Evolutionary conservation across 2,888 invertebrate species (phyloP).

Genomic region (Euzetes globulus): DNA sequence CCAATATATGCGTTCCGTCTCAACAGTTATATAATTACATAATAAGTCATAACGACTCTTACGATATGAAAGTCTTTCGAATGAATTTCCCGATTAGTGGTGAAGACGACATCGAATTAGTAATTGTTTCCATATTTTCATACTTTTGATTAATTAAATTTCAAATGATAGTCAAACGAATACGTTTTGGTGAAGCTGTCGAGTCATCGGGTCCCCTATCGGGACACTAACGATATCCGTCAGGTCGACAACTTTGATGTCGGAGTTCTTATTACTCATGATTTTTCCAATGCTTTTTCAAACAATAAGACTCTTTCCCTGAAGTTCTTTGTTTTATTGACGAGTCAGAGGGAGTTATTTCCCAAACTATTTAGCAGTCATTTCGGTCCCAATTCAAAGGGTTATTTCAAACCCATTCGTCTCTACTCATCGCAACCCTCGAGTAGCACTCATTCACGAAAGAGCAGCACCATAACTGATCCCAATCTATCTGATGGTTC

Average conservation of each 20-base stretch:
- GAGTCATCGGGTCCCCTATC: slow-evolving; percentile 55
- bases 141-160: neutral
- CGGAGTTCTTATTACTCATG: slow-evolving; percentile 59
- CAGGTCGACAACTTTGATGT: slow-evolving; percentile 60
- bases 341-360: slow-evolving; percentile 49
- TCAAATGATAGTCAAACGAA: slow-evolving; percentile 47
- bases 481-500: neutral
- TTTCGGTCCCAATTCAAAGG: slow-evolving; percentile 32
- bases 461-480: neutral
- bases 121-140: neutral
- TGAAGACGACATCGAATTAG: neutral
- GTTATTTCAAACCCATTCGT: slow-evolving; percentile 38
- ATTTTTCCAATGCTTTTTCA: slow-evolving; percentile 42
- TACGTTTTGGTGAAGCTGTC: slow-evolving; percentile 59
- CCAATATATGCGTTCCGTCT: slow-evolving; percentile 57
- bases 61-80: slow-evolving; percentile 60
- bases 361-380: slow-evolving; percentile 52
- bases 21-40: slow-evolving; percentile 63
- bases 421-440: neutral
- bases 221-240: slow-evolving; percentile 54
- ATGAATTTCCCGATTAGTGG: slow-evolving; percentile 50
- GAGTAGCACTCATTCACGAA: neutral
- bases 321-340: slow-evolving; percentile 58
- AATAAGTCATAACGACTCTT: slow-evolving; percentile 59
- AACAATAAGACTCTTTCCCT: slow-evolving; percentile 50